phyloP scores from a whole-genome alignment of 2,113 vertebrate genomes.

The Myocastor coypus region DNA sequence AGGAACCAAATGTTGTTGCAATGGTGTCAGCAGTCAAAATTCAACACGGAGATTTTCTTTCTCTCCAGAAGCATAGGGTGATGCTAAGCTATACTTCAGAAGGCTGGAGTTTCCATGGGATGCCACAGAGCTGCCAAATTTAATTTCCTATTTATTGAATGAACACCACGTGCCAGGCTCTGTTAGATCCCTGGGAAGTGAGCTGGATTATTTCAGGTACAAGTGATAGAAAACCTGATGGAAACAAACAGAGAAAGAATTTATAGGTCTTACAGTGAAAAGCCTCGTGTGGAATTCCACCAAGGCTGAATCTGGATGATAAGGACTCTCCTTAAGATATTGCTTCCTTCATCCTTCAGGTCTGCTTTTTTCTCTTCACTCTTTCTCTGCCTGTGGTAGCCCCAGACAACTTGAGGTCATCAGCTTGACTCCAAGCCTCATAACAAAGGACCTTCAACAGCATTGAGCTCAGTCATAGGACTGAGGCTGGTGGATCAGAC shows the following conservation, averaged over 20 bases:
- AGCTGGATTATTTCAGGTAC: background rate
- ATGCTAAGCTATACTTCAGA: background rate
- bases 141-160: constrained; percentile 25
- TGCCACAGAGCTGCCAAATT: background rate
- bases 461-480: background rate
- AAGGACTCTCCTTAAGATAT: background rate
- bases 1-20: constrained; percentile 11
- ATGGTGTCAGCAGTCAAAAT: background rate
- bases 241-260: background rate
- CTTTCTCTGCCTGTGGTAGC: background rate
- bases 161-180: background rate
- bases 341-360: background rate
- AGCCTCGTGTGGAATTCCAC: background rate
- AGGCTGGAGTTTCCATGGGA: background rate
- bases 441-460: background rate
- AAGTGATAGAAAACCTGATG: background rate
- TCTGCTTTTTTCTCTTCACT: background rate
- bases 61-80: background rate
- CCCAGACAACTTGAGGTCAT: background rate
- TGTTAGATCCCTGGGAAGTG: background rate
- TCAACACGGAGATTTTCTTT: constrained; percentile 4
- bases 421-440: background rate
- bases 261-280: background rate
- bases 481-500: background rate
- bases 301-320: background rate